A percentile compares a stretch with the other conserved stretches of the same genome.
These are phyloP conservation scores for Bergia sp. DNA, from an alignment of 92 coral and sea anemone species.

Conservation along the genomic window DNA sequence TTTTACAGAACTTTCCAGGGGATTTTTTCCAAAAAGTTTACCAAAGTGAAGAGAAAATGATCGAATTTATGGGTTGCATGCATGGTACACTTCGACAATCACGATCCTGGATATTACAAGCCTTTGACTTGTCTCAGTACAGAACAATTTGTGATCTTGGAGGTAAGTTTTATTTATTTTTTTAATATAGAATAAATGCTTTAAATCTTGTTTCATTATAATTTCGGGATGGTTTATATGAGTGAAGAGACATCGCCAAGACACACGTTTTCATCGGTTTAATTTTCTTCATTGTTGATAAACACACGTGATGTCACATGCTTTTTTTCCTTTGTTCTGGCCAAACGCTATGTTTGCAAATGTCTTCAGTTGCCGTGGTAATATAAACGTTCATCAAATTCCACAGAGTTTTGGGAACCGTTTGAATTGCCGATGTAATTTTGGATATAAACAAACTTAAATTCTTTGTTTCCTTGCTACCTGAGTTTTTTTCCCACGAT, in stretches of 20 bases:
- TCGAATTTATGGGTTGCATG: conserved; percentile 47
- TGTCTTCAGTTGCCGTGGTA: conserved; percentile 19
- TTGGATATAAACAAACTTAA: no score
- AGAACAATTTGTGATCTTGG: conserved; percentile 50
- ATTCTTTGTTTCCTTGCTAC: not conserved
- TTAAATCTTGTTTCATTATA: not conserved
- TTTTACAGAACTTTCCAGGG: conserved; percentile 34
- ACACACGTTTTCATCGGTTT: not conserved
- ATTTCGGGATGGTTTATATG: not conserved
- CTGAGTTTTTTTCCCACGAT: not conserved
- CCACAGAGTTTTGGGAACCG: conserved; percentile 11
- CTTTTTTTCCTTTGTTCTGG: not conserved
- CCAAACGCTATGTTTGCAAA: not conserved
- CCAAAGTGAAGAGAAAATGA: conserved; percentile 35
- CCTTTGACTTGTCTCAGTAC: conserved; percentile 44
- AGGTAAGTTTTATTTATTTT: conserved; percentile 9
- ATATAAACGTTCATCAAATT: not conserved
- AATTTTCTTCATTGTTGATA: conserved; percentile 21
- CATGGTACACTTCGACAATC: conserved; percentile 49
- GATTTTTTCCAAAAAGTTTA: conserved; percentile 41
- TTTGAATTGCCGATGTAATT: conserved; percentile 8
- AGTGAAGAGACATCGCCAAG: not conserved
- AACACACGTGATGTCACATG: conserved; percentile 18
- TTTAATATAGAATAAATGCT: not conserved
- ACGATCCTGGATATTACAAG: conserved; percentile 23